phyloP scores from a whole-genome alignment of 2,113 vertebrate species.

The Dolichotis patagonum region DNA sequence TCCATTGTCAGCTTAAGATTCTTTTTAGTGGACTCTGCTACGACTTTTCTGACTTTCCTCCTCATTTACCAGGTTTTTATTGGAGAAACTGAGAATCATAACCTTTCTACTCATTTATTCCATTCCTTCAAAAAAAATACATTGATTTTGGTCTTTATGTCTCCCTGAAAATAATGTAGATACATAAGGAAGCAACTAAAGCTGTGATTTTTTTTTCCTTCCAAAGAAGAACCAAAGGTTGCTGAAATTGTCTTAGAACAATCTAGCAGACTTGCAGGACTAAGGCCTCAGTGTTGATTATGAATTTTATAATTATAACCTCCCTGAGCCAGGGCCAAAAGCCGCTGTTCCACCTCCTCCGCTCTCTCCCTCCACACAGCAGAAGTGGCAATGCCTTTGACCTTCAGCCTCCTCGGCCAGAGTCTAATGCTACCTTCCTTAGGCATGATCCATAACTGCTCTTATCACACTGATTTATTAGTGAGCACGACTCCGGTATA shows the following conservation, averaged over 20 bases:
- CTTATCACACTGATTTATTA: not conserved
- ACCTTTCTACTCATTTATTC: not conserved
- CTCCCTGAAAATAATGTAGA: not conserved
- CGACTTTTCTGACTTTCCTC: not conserved
- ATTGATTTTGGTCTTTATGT: not conserved
- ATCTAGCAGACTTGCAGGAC: not conserved
- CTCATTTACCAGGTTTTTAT: not conserved
- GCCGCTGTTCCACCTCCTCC: not conserved
- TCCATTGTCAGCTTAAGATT: not conserved
- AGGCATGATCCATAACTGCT: not conserved
- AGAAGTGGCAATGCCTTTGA: not conserved
- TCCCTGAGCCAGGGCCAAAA: not conserved
- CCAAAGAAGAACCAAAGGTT: not conserved
- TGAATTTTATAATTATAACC: not conserved
- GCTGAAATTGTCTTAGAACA: not conserved
- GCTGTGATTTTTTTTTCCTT: not conserved
- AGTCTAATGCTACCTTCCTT: not conserved
- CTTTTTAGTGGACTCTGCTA: not conserved
- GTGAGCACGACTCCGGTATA: not conserved
- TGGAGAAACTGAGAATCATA: not conserved
- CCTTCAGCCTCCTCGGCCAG: not conserved
- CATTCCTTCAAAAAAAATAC: not conserved
- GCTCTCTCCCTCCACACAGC: not conserved
- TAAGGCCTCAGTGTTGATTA: not conserved
- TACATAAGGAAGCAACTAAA: not conserved